Evolutionary conservation across 2,888 invertebrate species (phyloP).

Genomic region (Nomada ruficornis): DNA sequence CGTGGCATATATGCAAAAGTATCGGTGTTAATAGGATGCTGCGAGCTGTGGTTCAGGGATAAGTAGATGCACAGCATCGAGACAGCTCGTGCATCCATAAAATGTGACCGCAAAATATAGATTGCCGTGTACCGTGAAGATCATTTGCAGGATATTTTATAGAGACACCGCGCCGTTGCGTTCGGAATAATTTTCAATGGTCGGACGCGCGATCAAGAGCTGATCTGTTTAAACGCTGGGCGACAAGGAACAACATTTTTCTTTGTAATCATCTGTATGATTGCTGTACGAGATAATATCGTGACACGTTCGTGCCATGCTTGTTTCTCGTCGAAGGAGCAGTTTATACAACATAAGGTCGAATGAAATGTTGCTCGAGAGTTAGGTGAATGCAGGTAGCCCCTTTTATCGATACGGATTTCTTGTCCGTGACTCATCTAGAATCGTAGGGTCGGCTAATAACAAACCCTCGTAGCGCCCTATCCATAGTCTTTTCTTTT

Average conservation of each 20-base stretch:
- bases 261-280: slow-evolving; percentile 9
- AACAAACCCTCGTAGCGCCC: slow-evolving; percentile 27
- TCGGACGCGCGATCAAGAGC: slow-evolving; percentile 9
- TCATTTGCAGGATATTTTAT: not conserved
- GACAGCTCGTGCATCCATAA: not conserved
- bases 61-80: not conserved
- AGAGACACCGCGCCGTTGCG: not conserved
- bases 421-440: slow-evolving; percentile 53
- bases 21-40: not conserved
- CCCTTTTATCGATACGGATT: slow-evolving; percentile 34
- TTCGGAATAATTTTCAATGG: not conserved
- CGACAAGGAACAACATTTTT: slow-evolving; percentile 29
- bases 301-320: not conserved
- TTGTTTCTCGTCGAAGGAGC: not conserved
- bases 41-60: slow-evolving; percentile 6
- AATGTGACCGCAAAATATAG: slow-evolving; percentile 21
- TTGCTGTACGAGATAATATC: slow-evolving; percentile 5
- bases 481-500: slow-evolving; percentile 10
- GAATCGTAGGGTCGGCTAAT: slow-evolving; percentile 53
- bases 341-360: not conserved
- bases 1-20: not conserved
- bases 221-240: not conserved
- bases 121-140: slow-evolving; percentile 7
- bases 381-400: not conserved
- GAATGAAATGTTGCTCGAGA: not conserved